Evolutionary conservation across 2,113 vertebrate genomes (phyloP).

Genomic region (Rhadina sibilatrix): DNA sequence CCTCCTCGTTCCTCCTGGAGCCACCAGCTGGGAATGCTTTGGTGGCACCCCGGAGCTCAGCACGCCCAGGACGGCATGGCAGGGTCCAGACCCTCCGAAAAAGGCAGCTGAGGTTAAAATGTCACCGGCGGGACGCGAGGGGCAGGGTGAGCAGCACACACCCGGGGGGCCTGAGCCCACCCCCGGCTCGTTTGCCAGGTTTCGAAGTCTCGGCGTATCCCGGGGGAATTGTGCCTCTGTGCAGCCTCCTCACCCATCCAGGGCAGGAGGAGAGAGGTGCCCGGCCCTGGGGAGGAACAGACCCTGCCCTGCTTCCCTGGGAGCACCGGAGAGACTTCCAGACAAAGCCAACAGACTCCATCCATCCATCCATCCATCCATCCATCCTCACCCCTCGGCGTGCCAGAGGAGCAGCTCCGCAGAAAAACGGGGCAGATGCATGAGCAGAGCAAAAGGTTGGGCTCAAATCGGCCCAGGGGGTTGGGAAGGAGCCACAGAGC

Average conservation of each 20-base stretch:
- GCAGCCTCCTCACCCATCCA: neutral
- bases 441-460: accelerated
- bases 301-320: neutral
- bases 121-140: neutral
- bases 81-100: neutral
- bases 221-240: neutral
- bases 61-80: neutral
- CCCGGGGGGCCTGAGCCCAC: slow-evolving; percentile 27
- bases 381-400: accelerated
- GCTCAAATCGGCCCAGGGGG: neutral
- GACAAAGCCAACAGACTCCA: accelerated
- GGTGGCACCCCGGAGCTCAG: neutral
- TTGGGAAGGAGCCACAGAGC: neutral
- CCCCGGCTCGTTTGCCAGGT: neutral
- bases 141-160: neutral
- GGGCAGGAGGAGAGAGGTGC: neutral
- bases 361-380: neutral
- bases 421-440: accelerated
- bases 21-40: neutral
- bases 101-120: slow-evolving; percentile 9
- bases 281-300: neutral
- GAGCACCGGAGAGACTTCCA: neutral
- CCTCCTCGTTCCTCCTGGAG: neutral
- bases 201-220: neutral
- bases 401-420: accelerated